Conservation (phyloP, 2,888 invertebrate species). For the Aromia moschata region DNA sequence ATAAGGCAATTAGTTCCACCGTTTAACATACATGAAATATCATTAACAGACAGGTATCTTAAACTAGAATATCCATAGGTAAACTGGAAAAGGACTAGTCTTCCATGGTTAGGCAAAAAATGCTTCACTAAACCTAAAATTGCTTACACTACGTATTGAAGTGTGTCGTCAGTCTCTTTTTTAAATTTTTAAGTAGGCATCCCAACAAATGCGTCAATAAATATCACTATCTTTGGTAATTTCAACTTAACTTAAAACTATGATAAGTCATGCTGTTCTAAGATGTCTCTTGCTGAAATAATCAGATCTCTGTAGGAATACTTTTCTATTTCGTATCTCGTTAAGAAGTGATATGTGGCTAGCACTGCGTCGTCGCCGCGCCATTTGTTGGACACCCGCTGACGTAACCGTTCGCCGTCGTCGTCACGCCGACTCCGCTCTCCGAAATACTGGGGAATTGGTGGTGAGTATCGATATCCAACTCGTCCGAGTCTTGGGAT, state of each 20-base stretch:
- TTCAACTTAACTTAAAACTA: slow-evolving; percentile 52
- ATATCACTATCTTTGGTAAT: slow-evolving; percentile 62
- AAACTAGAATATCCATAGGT: slow-evolving; percentile 45
- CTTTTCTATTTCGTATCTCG: slow-evolving; percentile 21
- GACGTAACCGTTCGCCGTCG: slow-evolving; percentile 60
- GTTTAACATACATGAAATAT: slow-evolving; percentile 44
- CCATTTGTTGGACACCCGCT: slow-evolving; percentile 57
- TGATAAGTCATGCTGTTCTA: slow-evolving; percentile 46
- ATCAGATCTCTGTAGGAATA: slow-evolving; percentile 50
- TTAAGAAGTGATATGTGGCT: slow-evolving; percentile 49
- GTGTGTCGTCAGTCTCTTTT: slow-evolving; percentile 42
- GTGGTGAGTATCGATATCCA: slow-evolving; percentile 50
- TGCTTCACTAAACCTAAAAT: slow-evolving; percentile 40
- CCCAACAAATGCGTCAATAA: slow-evolving; percentile 41
- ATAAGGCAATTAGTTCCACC: slow-evolving; percentile 53
- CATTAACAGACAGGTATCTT: slow-evolving; percentile 45
- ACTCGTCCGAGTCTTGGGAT: slow-evolving; percentile 48
- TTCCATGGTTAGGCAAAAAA: slow-evolving; percentile 42
- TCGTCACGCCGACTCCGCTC: slow-evolving; percentile 49
- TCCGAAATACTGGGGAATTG: slow-evolving; percentile 56
- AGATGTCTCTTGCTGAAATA: slow-evolving; percentile 32
- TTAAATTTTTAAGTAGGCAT: slow-evolving; percentile 37
- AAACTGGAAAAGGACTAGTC: slow-evolving; percentile 48
- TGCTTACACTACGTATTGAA: slow-evolving; percentile 26
- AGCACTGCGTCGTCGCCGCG: slow-evolving; percentile 58